Conservation (phyloP, 2,888 invertebrate genomes). For the Ectropis crepuscularia region DNA sequence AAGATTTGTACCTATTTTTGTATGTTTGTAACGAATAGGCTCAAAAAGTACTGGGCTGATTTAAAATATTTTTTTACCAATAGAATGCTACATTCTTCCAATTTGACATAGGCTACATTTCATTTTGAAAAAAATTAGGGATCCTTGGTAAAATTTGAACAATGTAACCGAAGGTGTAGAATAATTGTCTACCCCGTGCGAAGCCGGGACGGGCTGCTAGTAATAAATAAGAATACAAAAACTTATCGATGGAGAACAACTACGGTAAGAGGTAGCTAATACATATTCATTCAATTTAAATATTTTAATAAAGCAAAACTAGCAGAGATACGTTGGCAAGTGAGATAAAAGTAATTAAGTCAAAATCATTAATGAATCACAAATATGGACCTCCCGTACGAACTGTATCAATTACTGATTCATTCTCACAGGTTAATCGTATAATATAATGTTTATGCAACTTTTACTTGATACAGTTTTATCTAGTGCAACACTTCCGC, state of each 20-base stretch:
- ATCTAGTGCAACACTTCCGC: constrained; percentile 63
- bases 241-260: constrained; percentile 18
- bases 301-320: constrained; percentile 28
- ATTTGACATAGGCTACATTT: too few species aligned
- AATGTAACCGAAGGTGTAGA: too few species aligned
- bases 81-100: too few species aligned
- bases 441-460: constrained; percentile 36
- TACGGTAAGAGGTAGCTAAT: constrained; percentile 34
- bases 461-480: constrained; percentile 51
- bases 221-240: constrained; percentile 3
- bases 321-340: constrained; percentile 33
- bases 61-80: too few species aligned
- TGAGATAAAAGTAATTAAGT: constrained; percentile 46
- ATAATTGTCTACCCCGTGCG: too few species aligned
- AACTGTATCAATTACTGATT: constrained; percentile 58
- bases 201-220: too few species aligned
- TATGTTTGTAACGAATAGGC: too few species aligned
- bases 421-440: constrained; percentile 56
- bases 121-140: too few species aligned
- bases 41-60: too few species aligned
- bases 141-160: too few species aligned
- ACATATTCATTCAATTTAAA: constrained; percentile 28
- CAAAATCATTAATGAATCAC: constrained; percentile 55
- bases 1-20: too few species aligned
- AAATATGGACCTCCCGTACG: constrained; percentile 58